Conservation (phyloP, 2,888 invertebrate species). For the Sycophila texana region DNA sequence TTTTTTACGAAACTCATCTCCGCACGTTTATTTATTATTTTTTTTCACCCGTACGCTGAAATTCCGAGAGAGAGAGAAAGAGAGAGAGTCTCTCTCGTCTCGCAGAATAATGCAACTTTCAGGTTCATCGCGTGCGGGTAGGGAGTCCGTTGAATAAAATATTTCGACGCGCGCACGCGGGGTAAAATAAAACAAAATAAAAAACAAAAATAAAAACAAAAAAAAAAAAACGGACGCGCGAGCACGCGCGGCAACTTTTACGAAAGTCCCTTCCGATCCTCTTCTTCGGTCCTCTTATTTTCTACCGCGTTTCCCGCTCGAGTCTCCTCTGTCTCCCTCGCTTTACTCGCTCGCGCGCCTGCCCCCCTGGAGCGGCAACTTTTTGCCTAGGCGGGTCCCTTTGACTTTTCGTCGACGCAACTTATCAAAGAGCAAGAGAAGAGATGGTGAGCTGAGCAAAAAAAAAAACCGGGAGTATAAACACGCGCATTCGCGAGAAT, state of each 20-base stretch:
- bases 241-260: conserved; percentile 25
- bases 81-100: background rate
- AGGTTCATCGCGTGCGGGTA: conserved; percentile 25
- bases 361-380: background rate
- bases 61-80: background rate
- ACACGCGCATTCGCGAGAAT: background rate
- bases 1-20: conserved; percentile 48
- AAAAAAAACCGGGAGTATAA: conserved; percentile 4
- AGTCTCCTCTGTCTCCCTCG: background rate
- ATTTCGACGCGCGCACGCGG: conserved; percentile 28
- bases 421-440: conserved; percentile 19
- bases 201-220: too few relatives aligned
- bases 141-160: conserved; percentile 48
- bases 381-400: background rate
- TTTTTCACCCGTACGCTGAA: conserved; percentile 45
- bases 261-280: conserved; percentile 40
- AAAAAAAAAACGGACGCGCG: background rate
- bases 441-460: background rate
- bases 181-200: background rate
- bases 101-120: conserved; percentile 45
- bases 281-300: conserved; percentile 22
- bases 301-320: background rate
- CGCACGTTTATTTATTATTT: conserved; percentile 31
- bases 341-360: background rate
- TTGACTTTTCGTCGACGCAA: conserved; percentile 1